These are phyloP conservation scores for Pelecanus crispus DNA, from an alignment of 2,113 vertebrate species.

Conservation along the genomic window DNA sequence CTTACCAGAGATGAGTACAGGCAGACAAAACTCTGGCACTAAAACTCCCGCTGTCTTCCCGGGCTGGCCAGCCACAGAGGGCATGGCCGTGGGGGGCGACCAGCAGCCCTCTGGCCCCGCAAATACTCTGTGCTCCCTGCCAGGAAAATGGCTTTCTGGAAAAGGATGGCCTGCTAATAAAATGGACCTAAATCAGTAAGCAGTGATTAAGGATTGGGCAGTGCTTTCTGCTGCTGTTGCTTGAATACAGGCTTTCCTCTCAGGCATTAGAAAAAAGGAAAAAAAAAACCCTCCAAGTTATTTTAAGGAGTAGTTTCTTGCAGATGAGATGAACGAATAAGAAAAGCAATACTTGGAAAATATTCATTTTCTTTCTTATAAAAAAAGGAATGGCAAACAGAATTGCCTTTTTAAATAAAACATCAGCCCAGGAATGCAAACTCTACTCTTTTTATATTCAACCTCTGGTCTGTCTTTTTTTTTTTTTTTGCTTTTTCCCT, in stretches of 20 bases:
- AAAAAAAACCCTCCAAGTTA: background rate
- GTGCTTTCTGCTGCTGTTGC: background rate
- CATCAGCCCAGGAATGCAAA: constrained; percentile 21
- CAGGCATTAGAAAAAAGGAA: background rate
- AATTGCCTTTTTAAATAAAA: constrained; percentile 62
- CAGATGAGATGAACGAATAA: background rate
- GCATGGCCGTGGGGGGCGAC: background rate
- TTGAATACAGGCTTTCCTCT: background rate
- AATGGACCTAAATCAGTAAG: constrained; percentile 63
- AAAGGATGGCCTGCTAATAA: constrained; percentile 69
- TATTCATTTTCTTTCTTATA: background rate
- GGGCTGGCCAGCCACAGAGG: background rate
- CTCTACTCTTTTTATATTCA: constrained; percentile 9
- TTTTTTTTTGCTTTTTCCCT: background rate
- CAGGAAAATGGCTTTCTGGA: constrained; percentile 65
- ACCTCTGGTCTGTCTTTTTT: background rate
- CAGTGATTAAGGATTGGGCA: constrained; percentile 70
- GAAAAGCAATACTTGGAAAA: background rate
- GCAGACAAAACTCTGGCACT: constrained; percentile 14
- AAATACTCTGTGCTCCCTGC: constrained; percentile 45
- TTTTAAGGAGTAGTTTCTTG: background rate
- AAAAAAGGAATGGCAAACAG: background rate
- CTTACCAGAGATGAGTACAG: background rate
- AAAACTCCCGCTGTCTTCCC: background rate
- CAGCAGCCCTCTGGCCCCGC: constrained; percentile 29